Base-by-base conservation (phyloP, 2,888 invertebrate species). In the Pomacea canaliculata region DNA sequence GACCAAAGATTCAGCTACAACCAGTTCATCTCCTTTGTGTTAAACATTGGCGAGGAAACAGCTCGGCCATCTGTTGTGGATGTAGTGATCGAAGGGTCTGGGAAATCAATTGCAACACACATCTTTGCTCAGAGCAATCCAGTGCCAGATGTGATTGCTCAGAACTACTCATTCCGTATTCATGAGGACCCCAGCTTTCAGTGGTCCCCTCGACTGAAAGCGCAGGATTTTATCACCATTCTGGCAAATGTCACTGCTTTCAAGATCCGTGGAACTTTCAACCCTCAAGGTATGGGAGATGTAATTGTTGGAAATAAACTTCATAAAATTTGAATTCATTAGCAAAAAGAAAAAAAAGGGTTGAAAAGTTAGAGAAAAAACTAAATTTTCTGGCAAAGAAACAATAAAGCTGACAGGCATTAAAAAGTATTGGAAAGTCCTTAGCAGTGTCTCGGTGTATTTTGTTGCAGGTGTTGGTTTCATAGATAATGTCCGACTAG, bases 161-260 rank as follows among this genome's bases (percentile, higher is more conserved):
- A 85, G 75, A 92, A 94, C 74, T 98, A 94, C 90, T 93, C 92
- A 75, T 99, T 97, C 93, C 94, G 95, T 9, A 92, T 99, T 16
- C 97, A 99, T 89, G 98, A 99, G 89, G 95, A 97, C 90, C 93
- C 95, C 0, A 94, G 95, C 78, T 98, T 96, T 88, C 96, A 96
- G 16, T 99, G 99, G 99, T 95, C 96, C 78, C 99, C 99, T 0
- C 94, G 95, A 18, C 93, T 98, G 12, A 94, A 95, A 10, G 94
- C 97, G 4, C 93, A 95, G 74, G 96, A 96, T 71, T 99, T 98
- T 89, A 96, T 98, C 91, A 96, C 96, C 0, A 94, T 99, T 60
- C 93, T 99, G 10, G 95, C 97, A 71, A 98, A 99, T 90, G 89
- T 99, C 76, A 98, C 98, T 0, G 95, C 97, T 0, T 95, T 99